Base-by-base conservation (phyloP, 2,797 vertebrate species). In the Melanogrammus aeglefinus region DNA sequence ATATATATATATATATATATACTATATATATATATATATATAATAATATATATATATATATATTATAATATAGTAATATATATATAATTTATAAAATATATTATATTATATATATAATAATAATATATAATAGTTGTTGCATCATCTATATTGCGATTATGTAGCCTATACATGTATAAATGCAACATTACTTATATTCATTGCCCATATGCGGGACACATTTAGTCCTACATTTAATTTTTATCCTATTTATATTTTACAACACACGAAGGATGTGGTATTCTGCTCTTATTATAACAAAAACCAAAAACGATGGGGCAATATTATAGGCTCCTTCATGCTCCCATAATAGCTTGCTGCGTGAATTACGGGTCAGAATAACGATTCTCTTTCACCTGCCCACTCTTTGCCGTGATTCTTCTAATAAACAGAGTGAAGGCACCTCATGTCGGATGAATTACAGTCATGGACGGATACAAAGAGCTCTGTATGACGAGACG, bases 401-500 rank as follows among this genome's bases (percentile, higher is more conserved):
- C 47, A 21, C 47, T 57, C 16, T 21, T 18, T 57, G 47, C 3
- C 16, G 47, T 21, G 47, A 57, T 57, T 7, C n/a, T 9, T 27
- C 66, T 21, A 27, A 70, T 70, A 29, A 13, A 24, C 18, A 24
- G 18, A 66, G 63, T 21, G 24, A 10, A 66, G 16, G 10, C 63
- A 66, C 21, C 63, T 44, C 41, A 4, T 13, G 41, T 13, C 41
- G 14, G 41, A 14, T 44, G 41, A 16, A 44, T 44, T 3, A 16
- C 41, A 44, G 41, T 44, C 13, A 44, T 3, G 12, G 13, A 44
- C 24, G 24, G 74, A 79, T 70, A 91, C 88, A 91, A 87, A 86
- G 88, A 75, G 85, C 86, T 78, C 78, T 83, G 85, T 88, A 82
- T 51, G 78, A 29, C 27, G 91, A 89, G 90, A 91, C 89, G 39